Evolutionary conservation across 2,888 invertebrate genomes (phyloP).

Genomic region (Caenorhabditis uteleia): DNA sequence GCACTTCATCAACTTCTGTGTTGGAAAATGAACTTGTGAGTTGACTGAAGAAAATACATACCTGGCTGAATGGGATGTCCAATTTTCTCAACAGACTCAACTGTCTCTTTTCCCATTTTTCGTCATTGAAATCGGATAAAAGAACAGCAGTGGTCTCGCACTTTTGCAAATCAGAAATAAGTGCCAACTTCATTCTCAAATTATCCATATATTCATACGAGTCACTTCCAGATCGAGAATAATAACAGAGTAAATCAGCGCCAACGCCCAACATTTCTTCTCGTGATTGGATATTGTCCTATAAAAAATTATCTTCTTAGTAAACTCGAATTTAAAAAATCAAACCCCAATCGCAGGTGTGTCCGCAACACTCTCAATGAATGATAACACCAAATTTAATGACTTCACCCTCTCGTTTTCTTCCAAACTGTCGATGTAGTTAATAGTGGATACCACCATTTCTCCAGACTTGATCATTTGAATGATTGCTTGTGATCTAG

Average conservation of each 20-base stretch:
- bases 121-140: constrained; percentile 21
- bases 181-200: constrained; percentile 8
- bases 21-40: no score
- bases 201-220: no score
- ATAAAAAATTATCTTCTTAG: background rate
- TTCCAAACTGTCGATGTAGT: constrained; percentile 19
- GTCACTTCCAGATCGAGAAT: constrained; percentile 15
- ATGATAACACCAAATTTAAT: constrained; percentile 17
- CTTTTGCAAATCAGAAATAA: constrained; percentile 24
- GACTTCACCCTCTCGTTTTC: constrained; percentile 18
- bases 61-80: background rate
- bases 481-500: constrained; percentile 16
- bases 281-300: background rate
- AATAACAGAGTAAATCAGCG: constrained; percentile 24
- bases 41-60: background rate
- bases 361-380: constrained; percentile 27
- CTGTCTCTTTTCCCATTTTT: constrained; percentile 9
- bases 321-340: background rate
- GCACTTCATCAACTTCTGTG: constrained; percentile 27
- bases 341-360: constrained; percentile 7
- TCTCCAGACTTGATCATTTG: constrained; percentile 23
- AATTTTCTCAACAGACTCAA: background rate
- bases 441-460: constrained; percentile 16
- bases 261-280: constrained; percentile 17
- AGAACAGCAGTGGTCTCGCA: constrained; percentile 6